phyloP scores from a whole-genome alignment of 1,140 invertebrate species.

The Triops cancriformis region DNA sequence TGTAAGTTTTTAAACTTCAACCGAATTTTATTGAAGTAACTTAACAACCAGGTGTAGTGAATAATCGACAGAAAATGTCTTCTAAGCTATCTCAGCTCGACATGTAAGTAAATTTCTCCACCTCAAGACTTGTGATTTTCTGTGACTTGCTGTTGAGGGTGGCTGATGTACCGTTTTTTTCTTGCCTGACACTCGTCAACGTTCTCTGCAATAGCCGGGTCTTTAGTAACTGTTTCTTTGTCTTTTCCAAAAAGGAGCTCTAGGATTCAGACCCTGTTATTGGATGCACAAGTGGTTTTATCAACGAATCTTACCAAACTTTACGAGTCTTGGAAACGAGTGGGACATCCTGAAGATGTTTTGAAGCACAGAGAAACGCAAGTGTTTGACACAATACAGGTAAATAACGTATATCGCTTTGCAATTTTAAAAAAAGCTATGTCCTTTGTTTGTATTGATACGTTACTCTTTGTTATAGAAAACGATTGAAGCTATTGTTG shows the following conservation, averaged over 20 bases:
- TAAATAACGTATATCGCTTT: background rate
- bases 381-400: background rate
- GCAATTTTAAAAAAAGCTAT: too few species aligned
- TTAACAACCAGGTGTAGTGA: too few species aligned
- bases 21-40: too few species aligned
- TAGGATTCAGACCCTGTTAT: background rate
- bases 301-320: background rate
- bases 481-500: slow-evolving; percentile 19
- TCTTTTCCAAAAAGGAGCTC: background rate
- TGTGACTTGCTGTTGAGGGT: too few species aligned
- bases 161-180: too few species aligned
- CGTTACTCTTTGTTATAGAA: slow-evolving; percentile 14
- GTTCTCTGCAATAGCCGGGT: background rate
- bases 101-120: too few species aligned
- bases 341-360: background rate
- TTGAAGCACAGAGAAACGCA: background rate
- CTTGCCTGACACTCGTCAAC: too few species aligned
- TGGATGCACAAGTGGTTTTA: background rate
- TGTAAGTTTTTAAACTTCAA: background rate
- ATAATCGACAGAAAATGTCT: too few species aligned
- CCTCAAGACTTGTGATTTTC: too few species aligned
- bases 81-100: too few species aligned
- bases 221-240: background rate
- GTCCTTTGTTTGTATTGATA: too few species aligned
- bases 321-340: background rate